Conservation (phyloP, 2,888 invertebrate genomes). For the Tetragonula carbonaria region DNA sequence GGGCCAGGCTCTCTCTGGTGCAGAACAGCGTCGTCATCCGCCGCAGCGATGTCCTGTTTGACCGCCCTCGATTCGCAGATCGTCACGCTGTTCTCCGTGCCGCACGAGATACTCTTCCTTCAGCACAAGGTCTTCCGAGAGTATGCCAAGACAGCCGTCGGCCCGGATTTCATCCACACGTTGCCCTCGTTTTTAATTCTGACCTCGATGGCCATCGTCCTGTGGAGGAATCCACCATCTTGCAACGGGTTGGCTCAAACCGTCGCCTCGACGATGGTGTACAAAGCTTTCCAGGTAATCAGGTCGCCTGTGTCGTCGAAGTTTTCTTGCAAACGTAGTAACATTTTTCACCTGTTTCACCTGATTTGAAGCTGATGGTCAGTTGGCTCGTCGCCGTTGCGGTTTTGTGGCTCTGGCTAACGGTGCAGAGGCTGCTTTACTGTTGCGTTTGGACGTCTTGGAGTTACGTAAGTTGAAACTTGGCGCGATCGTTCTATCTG, state of each 20-base stretch:
- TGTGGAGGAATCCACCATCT: slow-evolving; percentile 76
- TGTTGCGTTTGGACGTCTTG: slow-evolving; percentile 78
- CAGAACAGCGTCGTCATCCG: neutral
- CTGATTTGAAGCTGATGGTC: slow-evolving; percentile 68
- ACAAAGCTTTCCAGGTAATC: slow-evolving; percentile 72
- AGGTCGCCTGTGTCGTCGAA: neutral
- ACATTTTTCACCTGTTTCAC: neutral
- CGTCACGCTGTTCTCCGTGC: slow-evolving; percentile 73
- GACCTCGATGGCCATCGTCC: slow-evolving; percentile 67
- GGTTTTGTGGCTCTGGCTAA: slow-evolving; percentile 79
- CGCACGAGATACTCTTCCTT: slow-evolving; percentile 75
- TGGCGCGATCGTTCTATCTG: neutral
- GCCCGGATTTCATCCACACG: slow-evolving; percentile 80
- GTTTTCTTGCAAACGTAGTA: too few relatives aligned
- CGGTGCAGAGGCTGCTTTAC: slow-evolving; percentile 78
- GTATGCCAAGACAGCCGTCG: slow-evolving; percentile 78
- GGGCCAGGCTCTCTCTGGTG: slow-evolving; percentile 32
- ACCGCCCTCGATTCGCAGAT: slow-evolving; percentile 74
- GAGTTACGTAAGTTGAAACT: slow-evolving; percentile 75
- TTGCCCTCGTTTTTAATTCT: slow-evolving; percentile 78
- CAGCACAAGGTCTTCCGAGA: slow-evolving; percentile 78
- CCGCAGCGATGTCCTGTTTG: slow-evolving; percentile 77
- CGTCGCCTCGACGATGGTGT: slow-evolving; percentile 42
- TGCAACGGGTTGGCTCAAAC: slow-evolving; percentile 40
- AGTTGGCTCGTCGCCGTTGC: slow-evolving; percentile 75